phyloP scores from a whole-genome alignment of 2,888 invertebrate species.

The Tenthredo distinguenda region DNA sequence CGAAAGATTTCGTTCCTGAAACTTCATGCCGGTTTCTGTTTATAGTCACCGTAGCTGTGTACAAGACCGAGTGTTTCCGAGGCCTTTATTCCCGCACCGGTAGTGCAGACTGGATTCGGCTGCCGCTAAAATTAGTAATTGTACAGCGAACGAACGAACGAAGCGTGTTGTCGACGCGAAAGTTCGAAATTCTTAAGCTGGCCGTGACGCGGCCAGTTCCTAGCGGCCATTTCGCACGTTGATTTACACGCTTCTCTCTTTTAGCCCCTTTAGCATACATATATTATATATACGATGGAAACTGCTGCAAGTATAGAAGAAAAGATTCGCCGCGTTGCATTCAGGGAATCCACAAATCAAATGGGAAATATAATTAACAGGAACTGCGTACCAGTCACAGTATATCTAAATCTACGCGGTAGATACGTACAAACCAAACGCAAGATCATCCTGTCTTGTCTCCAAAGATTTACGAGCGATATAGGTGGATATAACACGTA shows the following conservation, averaged over 20 bases:
- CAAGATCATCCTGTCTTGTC: neutral
- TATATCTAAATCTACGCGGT: neutral
- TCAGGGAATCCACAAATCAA: constrained; percentile 42
- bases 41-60: constrained; percentile 27
- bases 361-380: constrained; percentile 24
- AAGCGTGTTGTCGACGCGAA: constrained; percentile 43
- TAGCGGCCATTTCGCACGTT: constrained; percentile 34
- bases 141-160: constrained; percentile 22
- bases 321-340: constrained; percentile 12
- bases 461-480: constrained; percentile 27
- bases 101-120: neutral
- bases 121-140: constrained; percentile 48
- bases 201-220: constrained; percentile 21
- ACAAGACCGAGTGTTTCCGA: constrained; percentile 29
- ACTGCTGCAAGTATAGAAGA: neutral
- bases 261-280: constrained; percentile 10
- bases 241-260: constrained; percentile 43
- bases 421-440: neutral
- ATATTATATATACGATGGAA: neutral
- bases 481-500: constrained; percentile 24
- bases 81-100: constrained; percentile 4
- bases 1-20: constrained; percentile 36
- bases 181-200: constrained; percentile 32
- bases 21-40: constrained; percentile 45
- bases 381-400: neutral